phyloP scores from a whole-genome alignment of 2,888 invertebrate genomes.

The Rhabditoides inermis region DNA sequence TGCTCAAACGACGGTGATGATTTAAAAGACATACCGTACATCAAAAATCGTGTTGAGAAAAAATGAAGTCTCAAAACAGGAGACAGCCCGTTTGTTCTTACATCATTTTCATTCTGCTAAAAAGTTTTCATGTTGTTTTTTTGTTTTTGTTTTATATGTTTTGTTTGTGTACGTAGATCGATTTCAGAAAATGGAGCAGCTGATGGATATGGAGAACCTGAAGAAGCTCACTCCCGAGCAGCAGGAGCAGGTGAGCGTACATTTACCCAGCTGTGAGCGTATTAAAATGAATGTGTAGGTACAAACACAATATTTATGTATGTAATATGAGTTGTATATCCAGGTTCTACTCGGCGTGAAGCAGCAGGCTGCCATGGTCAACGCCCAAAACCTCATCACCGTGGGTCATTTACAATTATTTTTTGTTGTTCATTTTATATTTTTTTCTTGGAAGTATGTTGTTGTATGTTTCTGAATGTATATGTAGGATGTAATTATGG shows the following conservation, averaged over 20 bases:
- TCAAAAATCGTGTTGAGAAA: too few relatives aligned
- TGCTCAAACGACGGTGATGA: too few relatives aligned
- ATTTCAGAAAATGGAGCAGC: conserved; percentile 48
- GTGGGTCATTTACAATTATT: conserved; percentile 9
- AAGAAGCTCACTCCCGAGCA: conserved; percentile 47
- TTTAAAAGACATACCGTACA: too few relatives aligned
- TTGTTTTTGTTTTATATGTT: too few relatives aligned
- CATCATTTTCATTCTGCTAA: too few relatives aligned
- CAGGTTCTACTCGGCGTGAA: conserved; percentile 17
- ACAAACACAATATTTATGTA: neutral
- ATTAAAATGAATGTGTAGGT: too few relatives aligned
- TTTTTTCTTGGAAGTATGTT: neutral
- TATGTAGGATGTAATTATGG: conserved; percentile 1
- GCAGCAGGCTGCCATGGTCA: conserved; percentile 19
- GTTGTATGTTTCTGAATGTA: too few relatives aligned
- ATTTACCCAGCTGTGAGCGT: too few relatives aligned
- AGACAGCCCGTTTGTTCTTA: too few relatives aligned
- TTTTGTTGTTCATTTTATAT: neutral
- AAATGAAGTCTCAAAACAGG: too few relatives aligned
- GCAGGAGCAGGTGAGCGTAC: conserved; percentile 42
- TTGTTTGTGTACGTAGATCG: too few relatives aligned
- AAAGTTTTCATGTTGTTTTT: too few relatives aligned
- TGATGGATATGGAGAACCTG: conserved; percentile 39
- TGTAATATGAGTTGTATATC: neutral
- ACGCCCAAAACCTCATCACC: conserved; percentile 22